These are phyloP conservation scores for Trichogramma pretiosum DNA, from an alignment of 1,140 invertebrate genomes.

Conservation along the genomic window DNA sequence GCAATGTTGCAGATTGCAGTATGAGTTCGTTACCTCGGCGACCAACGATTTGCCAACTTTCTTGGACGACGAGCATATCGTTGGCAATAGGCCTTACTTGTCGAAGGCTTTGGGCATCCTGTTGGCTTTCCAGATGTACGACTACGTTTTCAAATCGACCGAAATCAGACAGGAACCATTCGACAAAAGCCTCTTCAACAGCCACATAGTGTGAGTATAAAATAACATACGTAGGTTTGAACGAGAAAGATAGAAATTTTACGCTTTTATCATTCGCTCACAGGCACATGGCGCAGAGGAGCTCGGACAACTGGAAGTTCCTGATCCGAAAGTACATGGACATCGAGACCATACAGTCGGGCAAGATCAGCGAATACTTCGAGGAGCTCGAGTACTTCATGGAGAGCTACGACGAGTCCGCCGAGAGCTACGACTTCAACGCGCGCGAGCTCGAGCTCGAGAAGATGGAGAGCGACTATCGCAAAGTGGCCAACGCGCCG, in stretches of 20 bases:
- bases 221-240: too few relatives aligned
- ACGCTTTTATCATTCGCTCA: too few relatives aligned
- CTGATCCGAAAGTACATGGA: constrained; percentile 24
- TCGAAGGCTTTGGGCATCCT: constrained; percentile 44
- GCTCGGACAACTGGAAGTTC: constrained; percentile 25
- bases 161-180: constrained; percentile 26
- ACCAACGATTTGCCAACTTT: constrained; percentile 31
- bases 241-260: too few relatives aligned
- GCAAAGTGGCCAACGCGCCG: constrained; percentile 20
- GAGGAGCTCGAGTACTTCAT: constrained; percentile 29
- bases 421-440: constrained; percentile 15
- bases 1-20: constrained; percentile 24
- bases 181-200: constrained; percentile 15
- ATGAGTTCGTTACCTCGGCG: constrained; percentile 24
- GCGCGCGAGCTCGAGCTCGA: constrained; percentile 26
- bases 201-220: constrained; percentile 16
- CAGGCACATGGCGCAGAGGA: constrained; percentile 30
- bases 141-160: constrained; percentile 31
- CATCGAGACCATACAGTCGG: constrained; percentile 22
- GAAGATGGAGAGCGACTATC: constrained; percentile 18
- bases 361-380: constrained; percentile 28
- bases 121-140: constrained; percentile 43
- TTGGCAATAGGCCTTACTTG: constrained; percentile 51
- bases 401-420: constrained; percentile 21
- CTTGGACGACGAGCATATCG: constrained; percentile 47